Evolutionary conservation across 2,888 invertebrate genomes (phyloP).

Genomic region (Drosophila vallismaia): DNA sequence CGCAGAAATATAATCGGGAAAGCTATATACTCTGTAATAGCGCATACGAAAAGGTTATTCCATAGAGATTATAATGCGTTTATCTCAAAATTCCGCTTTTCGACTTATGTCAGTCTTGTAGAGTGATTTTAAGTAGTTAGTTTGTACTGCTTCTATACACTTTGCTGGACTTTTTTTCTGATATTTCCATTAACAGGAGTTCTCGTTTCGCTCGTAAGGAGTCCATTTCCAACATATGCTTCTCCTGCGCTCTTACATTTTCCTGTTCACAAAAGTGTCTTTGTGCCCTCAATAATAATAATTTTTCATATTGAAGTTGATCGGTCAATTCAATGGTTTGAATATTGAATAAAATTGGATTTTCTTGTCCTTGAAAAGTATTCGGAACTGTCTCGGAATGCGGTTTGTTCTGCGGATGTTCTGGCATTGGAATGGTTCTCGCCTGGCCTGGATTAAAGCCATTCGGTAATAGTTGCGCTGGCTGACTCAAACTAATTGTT

Average conservation of each 20-base stretch:
- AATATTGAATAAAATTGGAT: conserved; percentile 1
- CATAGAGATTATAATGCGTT: too few relatives aligned
- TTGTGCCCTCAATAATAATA: conserved; percentile 6
- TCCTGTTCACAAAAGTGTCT: conserved; percentile 17
- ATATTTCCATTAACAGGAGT: conserved; percentile 9
- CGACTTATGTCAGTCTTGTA: too few relatives aligned
- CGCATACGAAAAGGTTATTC: too few relatives aligned
- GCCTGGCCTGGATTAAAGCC: background rate
- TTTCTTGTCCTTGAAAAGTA: background rate
- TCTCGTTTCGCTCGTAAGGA: conserved; percentile 11
- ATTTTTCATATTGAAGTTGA: conserved; percentile 9
- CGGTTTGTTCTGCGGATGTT: background rate
- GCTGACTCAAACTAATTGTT: background rate
- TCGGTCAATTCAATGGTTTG: background rate
- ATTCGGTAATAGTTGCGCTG: background rate
- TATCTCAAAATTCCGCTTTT: too few relatives aligned
- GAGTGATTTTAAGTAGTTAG: too few relatives aligned
- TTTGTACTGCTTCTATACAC: too few relatives aligned
- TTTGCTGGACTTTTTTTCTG: conserved; percentile 9
- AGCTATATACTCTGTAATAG: too few relatives aligned
- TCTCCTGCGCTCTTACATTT: conserved; percentile 16
- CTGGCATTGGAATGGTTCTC: background rate
- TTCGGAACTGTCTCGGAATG: background rate
- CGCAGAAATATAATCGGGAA: too few relatives aligned
- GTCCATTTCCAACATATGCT: conserved; percentile 16